A percentile compares a stretch with the other conserved stretches of the same genome.
Conservation (phyloP, 2,888 invertebrate genomes). For the Chymomyza amoena region DNA sequence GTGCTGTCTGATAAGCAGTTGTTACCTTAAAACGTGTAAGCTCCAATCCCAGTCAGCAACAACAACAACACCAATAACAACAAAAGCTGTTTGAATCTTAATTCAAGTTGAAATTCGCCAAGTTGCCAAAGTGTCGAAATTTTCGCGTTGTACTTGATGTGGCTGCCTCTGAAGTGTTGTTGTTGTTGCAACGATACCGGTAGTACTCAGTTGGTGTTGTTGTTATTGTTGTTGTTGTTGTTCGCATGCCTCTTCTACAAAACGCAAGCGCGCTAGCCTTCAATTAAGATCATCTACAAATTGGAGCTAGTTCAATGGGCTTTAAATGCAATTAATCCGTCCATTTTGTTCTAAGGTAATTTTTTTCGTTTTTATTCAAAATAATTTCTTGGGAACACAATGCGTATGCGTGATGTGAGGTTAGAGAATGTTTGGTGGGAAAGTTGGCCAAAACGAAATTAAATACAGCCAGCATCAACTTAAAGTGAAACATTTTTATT, state of each 20-base stretch:
- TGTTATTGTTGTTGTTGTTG: not conserved
- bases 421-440: no score
- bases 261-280: conserved; percentile 56
- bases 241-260: not conserved
- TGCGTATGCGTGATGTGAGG: not conserved
- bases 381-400: not conserved
- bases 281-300: conserved; percentile 70
- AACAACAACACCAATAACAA: conserved; percentile 21
- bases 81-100: conserved; percentile 6
- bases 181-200: no score
- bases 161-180: not conserved
- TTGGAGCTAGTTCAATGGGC: conserved; percentile 34
- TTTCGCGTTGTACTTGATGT: conserved; percentile 46
- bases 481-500: no score
- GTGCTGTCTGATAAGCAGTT: conserved; percentile 67
- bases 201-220: not conserved
- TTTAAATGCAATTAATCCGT: conserved; percentile 58
- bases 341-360: not conserved
- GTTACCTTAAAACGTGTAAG: conserved; percentile 67
- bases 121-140: conserved; percentile 49
- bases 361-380: not conserved
- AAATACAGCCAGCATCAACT: no score
- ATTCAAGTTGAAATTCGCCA: not conserved
- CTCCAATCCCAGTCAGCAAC: conserved; percentile 31
- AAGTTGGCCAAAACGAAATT: no score